These are phyloP conservation scores for Phaethornis superciliosus DNA, from an alignment of 2,113 vertebrate genomes.

Conservation along the genomic window DNA sequence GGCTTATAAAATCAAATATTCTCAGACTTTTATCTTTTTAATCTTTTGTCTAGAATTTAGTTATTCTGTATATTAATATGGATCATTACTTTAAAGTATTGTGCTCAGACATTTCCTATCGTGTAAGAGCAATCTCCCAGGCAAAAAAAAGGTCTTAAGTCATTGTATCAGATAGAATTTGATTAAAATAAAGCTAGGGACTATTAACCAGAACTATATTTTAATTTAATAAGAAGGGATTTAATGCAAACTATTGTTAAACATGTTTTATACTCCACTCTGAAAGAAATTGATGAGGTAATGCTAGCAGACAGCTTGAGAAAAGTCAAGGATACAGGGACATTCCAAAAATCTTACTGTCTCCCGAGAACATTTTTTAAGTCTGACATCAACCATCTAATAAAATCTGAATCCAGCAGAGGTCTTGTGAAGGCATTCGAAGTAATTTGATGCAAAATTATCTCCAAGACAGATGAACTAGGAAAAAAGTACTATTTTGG, in stretches of 20 bases:
- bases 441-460: constrained; percentile 55
- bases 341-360: constrained; percentile 58
- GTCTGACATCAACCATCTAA: constrained; percentile 63
- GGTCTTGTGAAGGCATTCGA: constrained; percentile 38
- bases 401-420: constrained; percentile 40
- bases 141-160: not conserved
- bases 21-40: not conserved
- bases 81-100: not conserved
- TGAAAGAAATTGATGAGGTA: constrained; percentile 59
- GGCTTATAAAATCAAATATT: constrained; percentile 10
- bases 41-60: not conserved
- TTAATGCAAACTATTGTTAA: constrained; percentile 42
- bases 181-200: not conserved
- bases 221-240: constrained; percentile 29
- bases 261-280: constrained; percentile 25
- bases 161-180: not conserved
- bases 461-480: constrained; percentile 60
- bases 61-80: not conserved
- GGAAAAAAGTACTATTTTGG: constrained; percentile 46
- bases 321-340: constrained; percentile 51
- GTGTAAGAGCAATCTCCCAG: constrained; percentile 13
- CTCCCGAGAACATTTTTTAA: constrained; percentile 66
- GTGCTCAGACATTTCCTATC: not conserved
- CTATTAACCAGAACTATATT: not conserved
- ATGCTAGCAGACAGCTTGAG: constrained; percentile 46